Percentiles rank a stretch among this genome's conserved stretches.
phyloP scores from a whole-genome alignment of 1,140 invertebrate genomes.

The Papilio glaucus region DNA sequence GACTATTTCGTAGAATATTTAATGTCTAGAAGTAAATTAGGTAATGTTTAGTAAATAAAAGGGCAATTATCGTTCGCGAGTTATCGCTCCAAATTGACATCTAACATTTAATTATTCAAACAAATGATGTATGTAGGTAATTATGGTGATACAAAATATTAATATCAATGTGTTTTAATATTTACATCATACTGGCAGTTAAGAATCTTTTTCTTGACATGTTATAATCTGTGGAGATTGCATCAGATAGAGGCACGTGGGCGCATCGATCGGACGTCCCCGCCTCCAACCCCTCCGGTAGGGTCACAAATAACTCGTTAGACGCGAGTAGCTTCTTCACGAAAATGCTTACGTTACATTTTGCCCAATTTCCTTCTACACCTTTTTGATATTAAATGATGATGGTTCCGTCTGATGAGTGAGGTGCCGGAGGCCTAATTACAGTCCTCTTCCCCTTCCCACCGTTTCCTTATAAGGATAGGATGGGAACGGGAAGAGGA shows the following conservation, averaged over 20 bases:
- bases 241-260: slow-evolving; percentile 47
- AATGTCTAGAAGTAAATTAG: neutral
- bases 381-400: too few relatives aligned
- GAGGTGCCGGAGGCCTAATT: too few relatives aligned
- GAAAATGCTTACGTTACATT: too few relatives aligned
- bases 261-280: too few relatives aligned
- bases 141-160: neutral
- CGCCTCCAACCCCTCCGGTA: too few relatives aligned
- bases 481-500: too few relatives aligned
- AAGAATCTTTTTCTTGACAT: neutral
- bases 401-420: too few relatives aligned
- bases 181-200: neutral
- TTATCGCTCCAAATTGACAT: neutral
- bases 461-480: too few relatives aligned
- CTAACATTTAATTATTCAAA: neutral
- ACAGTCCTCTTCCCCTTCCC: too few relatives aligned
- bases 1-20: neutral
- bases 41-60: slow-evolving; percentile 3
- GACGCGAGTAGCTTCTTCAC: too few relatives aligned
- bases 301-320: too few relatives aligned
- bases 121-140: neutral
- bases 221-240: slow-evolving; percentile 41
- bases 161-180: neutral
- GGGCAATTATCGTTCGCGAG: slow-evolving; percentile 14
- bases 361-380: too few relatives aligned